Evolutionary conservation across 2,888 invertebrate genomes (phyloP), one percentile per base, ranked within the genome.

Genomic region (Isotomurus palustris): DNA sequence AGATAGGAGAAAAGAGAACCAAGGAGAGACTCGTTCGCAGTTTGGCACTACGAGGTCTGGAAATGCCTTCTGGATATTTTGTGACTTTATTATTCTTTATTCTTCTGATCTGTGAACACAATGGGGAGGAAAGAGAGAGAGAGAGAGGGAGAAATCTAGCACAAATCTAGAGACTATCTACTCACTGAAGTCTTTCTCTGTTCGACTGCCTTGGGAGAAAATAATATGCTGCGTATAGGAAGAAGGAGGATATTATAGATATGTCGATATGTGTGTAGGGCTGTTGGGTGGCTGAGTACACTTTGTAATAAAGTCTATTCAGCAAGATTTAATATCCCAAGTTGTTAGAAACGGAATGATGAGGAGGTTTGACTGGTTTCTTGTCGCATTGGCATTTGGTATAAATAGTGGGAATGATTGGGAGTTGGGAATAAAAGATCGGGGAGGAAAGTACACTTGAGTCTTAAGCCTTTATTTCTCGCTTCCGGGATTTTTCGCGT

Each of bases 401-500:
- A 43, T 6, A 38, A 17, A 32, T 32, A 10, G 8, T 32, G 8
- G 32, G 38, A 38, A 19, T 4, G 14, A 38, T 5, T 5, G 38
- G 5, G 14, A 40, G 21, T 43, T 43, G 43, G 24, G 17, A 6
- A n/a, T 40, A 22, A 24, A 24, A 43, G 22, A 14, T 22, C 5
- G 40, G 19, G 21, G 5, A 19, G 24, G 22, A 22, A 19, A 19
- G 43, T 6, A 12, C 43, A 43, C 43, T 43, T 43, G 43, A 43
- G 43, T 22, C 24, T 24, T 43, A 21, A 32, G 8, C 14, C 32
- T 32, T 32, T 40, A 6, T 36, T 27, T 29, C 21, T 32, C 6
- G 35, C 49, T 49, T 49, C 49, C 49, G 49, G 49, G 49, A 49
- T 32, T 49, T 49, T 49, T 28, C 47, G n/a, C 21, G 29, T 49